Percentiles rank a stretch among this genome's conserved stretches.
phyloP scores from a whole-genome alignment of 2,113 vertebrate genomes.

The Bujurquina vittata region DNA sequence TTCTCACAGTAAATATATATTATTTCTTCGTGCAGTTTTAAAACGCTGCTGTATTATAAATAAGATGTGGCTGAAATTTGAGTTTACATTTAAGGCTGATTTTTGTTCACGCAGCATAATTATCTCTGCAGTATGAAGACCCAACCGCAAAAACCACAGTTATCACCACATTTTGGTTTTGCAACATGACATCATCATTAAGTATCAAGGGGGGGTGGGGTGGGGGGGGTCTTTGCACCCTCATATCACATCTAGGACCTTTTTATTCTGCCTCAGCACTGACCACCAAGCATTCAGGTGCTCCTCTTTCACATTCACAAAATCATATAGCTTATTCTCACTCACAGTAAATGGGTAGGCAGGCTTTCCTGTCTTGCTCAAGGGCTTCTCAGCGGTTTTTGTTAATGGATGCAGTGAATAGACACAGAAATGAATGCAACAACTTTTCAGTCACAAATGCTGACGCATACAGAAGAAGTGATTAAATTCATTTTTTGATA shows the following conservation, averaged over 20 bases:
- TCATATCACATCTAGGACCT: constrained; percentile 1
- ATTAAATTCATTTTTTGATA: background rate
- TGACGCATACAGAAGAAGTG: background rate
- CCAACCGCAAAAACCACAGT: background rate
- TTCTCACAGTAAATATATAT: background rate
- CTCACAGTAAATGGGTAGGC: background rate
- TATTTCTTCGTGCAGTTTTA: background rate
- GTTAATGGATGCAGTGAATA: constrained; percentile 7
- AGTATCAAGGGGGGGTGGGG: no score
- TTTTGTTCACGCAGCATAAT: background rate
- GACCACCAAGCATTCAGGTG: background rate
- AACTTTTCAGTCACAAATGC: background rate
- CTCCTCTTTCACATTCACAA: constrained; percentile 25
- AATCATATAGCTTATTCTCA: constrained; percentile 21
- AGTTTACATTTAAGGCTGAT: background rate
- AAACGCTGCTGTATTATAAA: background rate
- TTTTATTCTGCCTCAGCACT: constrained; percentile 9
- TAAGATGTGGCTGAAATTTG: background rate
- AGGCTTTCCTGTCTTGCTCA: constrained; percentile 12
- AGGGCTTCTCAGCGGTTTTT: constrained; percentile 19
- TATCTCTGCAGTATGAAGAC: background rate
- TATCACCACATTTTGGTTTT: constrained; percentile 14
- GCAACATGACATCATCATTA: constrained; percentile 19
- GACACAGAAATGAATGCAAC: background rate
- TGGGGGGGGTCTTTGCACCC: constrained; percentile 7